These are phyloP conservation scores for Chlorocebus sabaeus DNA, from an alignment of 2,113 vertebrate species.

Conservation along the genomic window DNA sequence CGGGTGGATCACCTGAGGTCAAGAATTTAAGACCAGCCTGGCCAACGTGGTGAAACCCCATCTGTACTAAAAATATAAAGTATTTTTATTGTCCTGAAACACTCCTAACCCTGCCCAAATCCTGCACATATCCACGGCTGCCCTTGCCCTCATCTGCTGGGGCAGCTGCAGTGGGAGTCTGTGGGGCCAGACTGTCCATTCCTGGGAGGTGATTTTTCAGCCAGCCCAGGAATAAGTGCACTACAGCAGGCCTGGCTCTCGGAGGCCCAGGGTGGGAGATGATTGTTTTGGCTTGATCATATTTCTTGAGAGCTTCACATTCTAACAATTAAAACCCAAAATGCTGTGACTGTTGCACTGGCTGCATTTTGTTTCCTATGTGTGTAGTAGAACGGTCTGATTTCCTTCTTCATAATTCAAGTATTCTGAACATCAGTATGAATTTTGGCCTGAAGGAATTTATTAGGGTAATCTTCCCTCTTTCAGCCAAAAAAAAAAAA, in stretches of 20 bases:
- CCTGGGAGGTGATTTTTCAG: not conserved
- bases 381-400: not conserved
- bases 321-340: slow-evolving; percentile 37
- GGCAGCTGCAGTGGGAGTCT: not conserved
- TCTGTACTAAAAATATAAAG: no score
- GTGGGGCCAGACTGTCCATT: not conserved
- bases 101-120: not conserved
- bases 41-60: no score
- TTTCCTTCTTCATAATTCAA: slow-evolving; percentile 44
- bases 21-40: no score
- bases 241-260: not conserved
- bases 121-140: accelerated
- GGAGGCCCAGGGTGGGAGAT: not conserved
- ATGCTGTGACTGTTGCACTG: not conserved
- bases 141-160: not conserved
- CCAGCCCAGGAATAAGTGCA: not conserved
- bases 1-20: no score
- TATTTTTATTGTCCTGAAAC: not conserved
- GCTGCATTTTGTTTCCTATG: not conserved
- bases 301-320: not conserved
- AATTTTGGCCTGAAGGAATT: slow-evolving; percentile 37
- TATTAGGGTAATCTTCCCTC: not conserved
- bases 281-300: not conserved
- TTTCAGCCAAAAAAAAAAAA: not conserved
- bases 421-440: not conserved